phyloP scores from a whole-genome alignment of 2,888 invertebrate genomes.

The Ligdia adustata region DNA sequence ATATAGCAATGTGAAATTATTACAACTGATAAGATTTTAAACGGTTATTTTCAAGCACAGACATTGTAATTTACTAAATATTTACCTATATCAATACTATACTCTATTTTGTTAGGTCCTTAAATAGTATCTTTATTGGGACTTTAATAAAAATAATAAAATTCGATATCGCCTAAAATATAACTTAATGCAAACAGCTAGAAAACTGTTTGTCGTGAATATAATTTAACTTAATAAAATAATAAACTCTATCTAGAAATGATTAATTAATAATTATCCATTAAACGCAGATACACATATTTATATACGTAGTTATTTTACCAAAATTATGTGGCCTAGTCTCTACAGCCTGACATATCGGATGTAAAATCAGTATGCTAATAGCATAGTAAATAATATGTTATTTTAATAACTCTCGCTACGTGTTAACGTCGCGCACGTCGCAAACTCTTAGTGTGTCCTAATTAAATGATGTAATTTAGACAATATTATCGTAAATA shows the following conservation, averaged over 20 bases:
- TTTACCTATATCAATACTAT: too few relatives aligned
- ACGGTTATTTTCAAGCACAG: too few relatives aligned
- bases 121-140: too few relatives aligned
- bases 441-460: constrained; percentile 45
- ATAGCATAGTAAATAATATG: constrained; percentile 48
- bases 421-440: constrained; percentile 68
- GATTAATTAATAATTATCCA: not conserved
- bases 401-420: constrained; percentile 57
- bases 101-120: too few relatives aligned
- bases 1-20: too few relatives aligned
- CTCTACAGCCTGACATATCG: constrained; percentile 78
- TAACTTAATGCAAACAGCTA: too few relatives aligned
- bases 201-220: too few relatives aligned
- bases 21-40: too few relatives aligned
- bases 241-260: not conserved
- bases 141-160: too few relatives aligned
- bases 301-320: constrained; percentile 41
- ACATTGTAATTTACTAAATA: too few relatives aligned
- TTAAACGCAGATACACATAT: constrained; percentile 24
- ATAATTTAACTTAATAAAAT: not conserved
- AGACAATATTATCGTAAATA: constrained; percentile 74
- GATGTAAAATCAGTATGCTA: constrained; percentile 67
- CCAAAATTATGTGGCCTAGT: constrained; percentile 67
- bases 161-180: too few relatives aligned
- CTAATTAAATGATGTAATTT: constrained; percentile 66